These are phyloP conservation scores for Eucera pruinosa DNA, from an alignment of 2,888 invertebrate species.

Conservation along the genomic window DNA sequence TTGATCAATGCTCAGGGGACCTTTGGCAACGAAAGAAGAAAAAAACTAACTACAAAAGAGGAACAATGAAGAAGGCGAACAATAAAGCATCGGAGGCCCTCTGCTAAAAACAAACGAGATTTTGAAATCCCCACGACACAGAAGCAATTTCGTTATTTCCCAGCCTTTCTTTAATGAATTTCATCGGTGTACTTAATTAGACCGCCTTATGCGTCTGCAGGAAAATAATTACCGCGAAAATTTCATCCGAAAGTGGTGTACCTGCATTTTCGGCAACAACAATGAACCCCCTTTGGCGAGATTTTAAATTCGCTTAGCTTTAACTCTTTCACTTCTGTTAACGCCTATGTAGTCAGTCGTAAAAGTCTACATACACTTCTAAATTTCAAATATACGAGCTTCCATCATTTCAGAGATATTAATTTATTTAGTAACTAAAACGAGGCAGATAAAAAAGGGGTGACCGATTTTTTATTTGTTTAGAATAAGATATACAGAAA, in stretches of 20 bases:
- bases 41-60: background rate
- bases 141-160: conserved; percentile 15
- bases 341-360: too few relatives aligned
- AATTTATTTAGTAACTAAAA: too few relatives aligned
- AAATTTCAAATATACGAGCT: too few relatives aligned
- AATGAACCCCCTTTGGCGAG: background rate
- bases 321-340: too few relatives aligned
- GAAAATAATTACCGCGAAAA: conserved; percentile 16
- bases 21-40: background rate
- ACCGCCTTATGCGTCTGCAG: background rate
- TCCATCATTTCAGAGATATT: too few relatives aligned
- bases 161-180: background rate
- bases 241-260: background rate
- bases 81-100: conserved; percentile 11
- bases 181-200: conserved; percentile 18
- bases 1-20: conserved; percentile 17
- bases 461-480: too few relatives aligned
- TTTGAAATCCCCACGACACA: conserved; percentile 20
- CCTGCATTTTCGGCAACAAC: background rate
- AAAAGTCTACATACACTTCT: too few relatives aligned
- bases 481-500: too few relatives aligned
- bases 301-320: background rate
- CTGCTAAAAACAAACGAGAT: background rate
- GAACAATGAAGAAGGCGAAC: background rate
- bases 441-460: too few relatives aligned